These are phyloP conservation scores for Syndactyla subalaris DNA, from an alignment of 2,797 vertebrate species.

Conservation along the genomic window DNA sequence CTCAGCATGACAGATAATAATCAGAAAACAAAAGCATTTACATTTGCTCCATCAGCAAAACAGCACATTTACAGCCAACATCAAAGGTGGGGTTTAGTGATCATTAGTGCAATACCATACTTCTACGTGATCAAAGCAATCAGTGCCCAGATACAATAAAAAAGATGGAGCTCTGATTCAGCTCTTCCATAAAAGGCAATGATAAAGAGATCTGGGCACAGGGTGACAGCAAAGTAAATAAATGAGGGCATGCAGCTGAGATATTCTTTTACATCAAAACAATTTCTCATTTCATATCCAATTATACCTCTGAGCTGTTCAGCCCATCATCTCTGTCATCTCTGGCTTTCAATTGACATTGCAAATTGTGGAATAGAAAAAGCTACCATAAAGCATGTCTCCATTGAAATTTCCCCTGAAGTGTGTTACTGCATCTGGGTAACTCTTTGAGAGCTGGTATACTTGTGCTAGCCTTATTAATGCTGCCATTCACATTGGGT, in stretches of 20 bases:
- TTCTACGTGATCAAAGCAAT: slow-evolving; percentile 42
- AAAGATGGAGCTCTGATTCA: slow-evolving; percentile 6
- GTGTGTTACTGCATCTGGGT: background rate
- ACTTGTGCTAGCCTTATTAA: background rate
- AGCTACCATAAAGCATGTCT: background rate
- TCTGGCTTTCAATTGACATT: slow-evolving; percentile 3
- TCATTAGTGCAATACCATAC: slow-evolving; percentile 13
- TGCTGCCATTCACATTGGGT: background rate
- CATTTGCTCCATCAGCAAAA: slow-evolving; percentile 1
- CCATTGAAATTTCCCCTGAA: background rate
- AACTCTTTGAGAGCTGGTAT: background rate
- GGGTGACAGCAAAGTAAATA: background rate
- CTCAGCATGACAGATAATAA: slow-evolving; percentile 40
- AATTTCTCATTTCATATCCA: slow-evolving; percentile 26
- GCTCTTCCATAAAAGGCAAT: background rate
- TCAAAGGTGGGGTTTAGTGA: slow-evolving; percentile 10
- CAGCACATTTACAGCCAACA: slow-evolving; percentile 6
- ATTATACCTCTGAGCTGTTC: slow-evolving; percentile 11
- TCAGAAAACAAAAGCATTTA: slow-evolving; percentile 53
- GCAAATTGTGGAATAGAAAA: background rate
- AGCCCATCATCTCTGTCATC: background rate
- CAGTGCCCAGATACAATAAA: slow-evolving; percentile 4
- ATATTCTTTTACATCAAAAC: slow-evolving; percentile 31
- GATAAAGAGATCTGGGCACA: background rate
- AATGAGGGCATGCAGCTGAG: background rate